Evolutionary conservation across 1,140 invertebrate genomes (phyloP).

Genomic region (Psilanteris sp.): DNA sequence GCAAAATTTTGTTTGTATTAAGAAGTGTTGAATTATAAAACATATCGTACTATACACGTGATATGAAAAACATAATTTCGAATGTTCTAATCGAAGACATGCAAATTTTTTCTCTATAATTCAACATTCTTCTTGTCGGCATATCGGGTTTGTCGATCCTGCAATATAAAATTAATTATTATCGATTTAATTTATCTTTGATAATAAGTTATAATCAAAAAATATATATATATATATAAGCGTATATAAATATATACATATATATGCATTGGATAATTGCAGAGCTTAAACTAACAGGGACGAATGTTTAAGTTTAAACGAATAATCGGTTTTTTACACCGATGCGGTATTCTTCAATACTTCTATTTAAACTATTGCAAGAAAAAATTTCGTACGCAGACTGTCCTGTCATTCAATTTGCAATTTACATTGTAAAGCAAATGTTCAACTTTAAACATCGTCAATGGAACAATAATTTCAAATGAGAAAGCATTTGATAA

Average conservation of each 20-base stretch:
- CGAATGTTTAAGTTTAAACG: slow-evolving; percentile 5
- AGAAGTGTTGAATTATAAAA: slow-evolving; percentile 40
- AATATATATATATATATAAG: no score
- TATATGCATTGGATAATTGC: background rate
- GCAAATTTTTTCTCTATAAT: slow-evolving; percentile 19
- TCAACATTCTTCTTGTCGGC: slow-evolving; percentile 1
- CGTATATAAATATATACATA: no score
- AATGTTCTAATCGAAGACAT: no score
- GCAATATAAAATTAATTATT: background rate
- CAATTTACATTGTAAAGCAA: slow-evolving; percentile 7
- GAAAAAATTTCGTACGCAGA: background rate
- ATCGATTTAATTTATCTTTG: no score
- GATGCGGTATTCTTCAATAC: background rate
- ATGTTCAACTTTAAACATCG: background rate
- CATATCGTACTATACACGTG: slow-evolving; percentile 12
- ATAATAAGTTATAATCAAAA: no score
- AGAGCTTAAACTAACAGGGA: slow-evolving; percentile 6
- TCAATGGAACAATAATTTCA: slow-evolving; percentile 32
- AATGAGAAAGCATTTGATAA: slow-evolving; percentile 14
- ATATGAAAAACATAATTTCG: slow-evolving; percentile 17
- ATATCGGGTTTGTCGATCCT: slow-evolving; percentile 6
- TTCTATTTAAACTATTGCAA: background rate
- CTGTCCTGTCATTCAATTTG: background rate
- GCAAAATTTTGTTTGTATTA: slow-evolving; percentile 5
- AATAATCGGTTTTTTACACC: background rate